phyloP scores from a whole-genome alignment of 2,888 invertebrate genomes.

The Laothoe populi region DNA sequence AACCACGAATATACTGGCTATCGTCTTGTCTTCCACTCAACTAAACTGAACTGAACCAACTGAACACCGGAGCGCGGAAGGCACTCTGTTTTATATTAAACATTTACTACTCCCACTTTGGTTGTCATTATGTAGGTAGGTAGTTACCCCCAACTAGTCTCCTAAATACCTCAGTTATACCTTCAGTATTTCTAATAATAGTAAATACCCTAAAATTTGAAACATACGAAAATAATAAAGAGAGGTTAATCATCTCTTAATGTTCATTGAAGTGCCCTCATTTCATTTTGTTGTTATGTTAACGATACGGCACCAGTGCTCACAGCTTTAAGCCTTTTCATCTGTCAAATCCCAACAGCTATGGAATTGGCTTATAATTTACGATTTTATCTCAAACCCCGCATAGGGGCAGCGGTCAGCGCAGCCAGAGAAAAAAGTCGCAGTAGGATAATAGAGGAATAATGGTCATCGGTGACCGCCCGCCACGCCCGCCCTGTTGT shows the following conservation, averaged over 20 bases:
- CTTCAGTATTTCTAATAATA: no score
- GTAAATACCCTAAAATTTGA: neutral
- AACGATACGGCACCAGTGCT: slow-evolving; percentile 74
- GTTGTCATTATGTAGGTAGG: no score
- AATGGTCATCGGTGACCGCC: slow-evolving; percentile 70
- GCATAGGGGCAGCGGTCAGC: slow-evolving; percentile 81
- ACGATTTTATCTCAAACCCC: slow-evolving; percentile 82
- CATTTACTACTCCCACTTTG: no score
- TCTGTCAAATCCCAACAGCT: slow-evolving; percentile 82
- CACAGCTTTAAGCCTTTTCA: slow-evolving; percentile 80
- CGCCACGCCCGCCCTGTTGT: slow-evolving; percentile 76
- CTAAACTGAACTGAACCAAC: no score
- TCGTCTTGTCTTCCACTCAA: no score
- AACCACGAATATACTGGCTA: no score
- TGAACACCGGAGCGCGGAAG: no score
- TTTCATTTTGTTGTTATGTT: slow-evolving; percentile 71
- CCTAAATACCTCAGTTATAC: no score
- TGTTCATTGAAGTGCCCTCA: slow-evolving; percentile 67
- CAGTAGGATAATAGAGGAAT: slow-evolving; percentile 64
- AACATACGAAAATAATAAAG: slow-evolving; percentile 12
- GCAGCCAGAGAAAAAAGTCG: slow-evolving; percentile 71
- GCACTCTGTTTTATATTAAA: no score
- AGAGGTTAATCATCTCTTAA: slow-evolving; percentile 69
- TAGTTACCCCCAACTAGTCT: no score
- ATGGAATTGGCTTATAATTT: slow-evolving; percentile 84